Evolutionary conservation across 2,797 vertebrate genomes (phyloP), one percentile per base, ranked within the genome.

Genomic region (Danio aesculapii): DNA sequence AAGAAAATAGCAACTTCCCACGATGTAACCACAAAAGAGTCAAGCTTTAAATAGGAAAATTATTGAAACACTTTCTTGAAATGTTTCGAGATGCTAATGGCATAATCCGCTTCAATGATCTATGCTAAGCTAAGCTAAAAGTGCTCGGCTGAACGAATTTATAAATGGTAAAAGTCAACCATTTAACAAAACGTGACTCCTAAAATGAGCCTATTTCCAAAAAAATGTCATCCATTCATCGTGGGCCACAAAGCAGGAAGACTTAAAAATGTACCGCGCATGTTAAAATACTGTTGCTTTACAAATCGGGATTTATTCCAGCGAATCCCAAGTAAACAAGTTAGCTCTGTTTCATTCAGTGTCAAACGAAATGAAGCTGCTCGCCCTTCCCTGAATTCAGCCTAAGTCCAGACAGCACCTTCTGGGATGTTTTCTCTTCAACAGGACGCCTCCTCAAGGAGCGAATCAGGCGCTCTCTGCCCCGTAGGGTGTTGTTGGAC

Each of bases 301-400:
- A 57, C 52, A 5, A 53, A 44, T 19, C 19, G 49, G 39, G 39
- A 19, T 67, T 58, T 43, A 17, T 6, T 52, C 50, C 46, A 10
- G 17, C 55, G 8, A 53, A 67, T 73, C 30, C 19, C 44, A 64
- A 39, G 43, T 84, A 17, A 61, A 67, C 68, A 39, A 17, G 67
- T 49, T 44, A 39, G 0, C 21, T 9, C 53, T 41, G 30, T 13
- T 52, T 46, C 79, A 83, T n/a, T 64, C 47, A 43, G 49, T 14
- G 12, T 94, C 79, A 94, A 70, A 95, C 93, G 88, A 94, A 95
- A 72, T 85, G 79, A 47, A 94, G 89, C 84, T 94, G 92, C 81
- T 94, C 91, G 0, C 91, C 91, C 64, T 90, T 92, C 63, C 89
- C 92, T 1, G 90, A 93, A 72, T 91, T 92, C 50, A 93, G 85